Base-by-base conservation (phyloP, 2,888 invertebrate species). In the Imbricaverruca yamaguchii region DNA sequence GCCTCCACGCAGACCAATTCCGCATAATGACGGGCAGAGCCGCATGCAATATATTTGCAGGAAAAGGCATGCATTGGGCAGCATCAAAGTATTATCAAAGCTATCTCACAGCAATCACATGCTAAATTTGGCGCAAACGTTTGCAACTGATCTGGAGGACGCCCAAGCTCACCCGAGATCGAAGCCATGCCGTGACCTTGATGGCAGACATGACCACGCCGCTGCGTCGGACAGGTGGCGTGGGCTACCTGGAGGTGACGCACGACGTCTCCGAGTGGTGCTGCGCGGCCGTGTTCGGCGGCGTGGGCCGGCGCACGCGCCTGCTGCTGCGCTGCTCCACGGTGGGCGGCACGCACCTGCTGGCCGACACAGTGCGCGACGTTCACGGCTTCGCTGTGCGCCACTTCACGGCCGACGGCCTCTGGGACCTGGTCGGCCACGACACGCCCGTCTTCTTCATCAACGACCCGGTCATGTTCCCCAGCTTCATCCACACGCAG, bases 401-500 rank as follows among this genome's bases (percentile, higher is more conserved):
- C 39, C 39, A 39, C 39, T 97, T 97, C 88, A 94, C 95, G 1
- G 94, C 95, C 84, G 94, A 95, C 85, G 96, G 96, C 80, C 92
- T 93, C 85, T 96, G 96, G 96, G 97, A 97, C 89, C 88, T 97
- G 84, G 96, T 96, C 61, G 97, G 97, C 18, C 89, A 89, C 85
- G 89, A 89, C 85, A 89, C 88, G 8, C 89, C 89, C 21, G 88
- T 89, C 82, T 89, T 84, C 83, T 84, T 84, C 83, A 84, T 84
- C 80, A 91, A 96, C 81, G 97, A 97, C 87, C 94, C 97, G 0
- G 89, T 93, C 25, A 89, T 94, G 80, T 98, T 98, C 88, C 95
- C 97, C 18, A 95, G 94, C 86, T 97, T 98, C 86, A 96, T 98
- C 85, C 98, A 98, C 87, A 96, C 97, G 0, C 97, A 97, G 87